Conservation (phyloP, 2,888 invertebrate genomes). For the Chironomus tentans region DNA sequence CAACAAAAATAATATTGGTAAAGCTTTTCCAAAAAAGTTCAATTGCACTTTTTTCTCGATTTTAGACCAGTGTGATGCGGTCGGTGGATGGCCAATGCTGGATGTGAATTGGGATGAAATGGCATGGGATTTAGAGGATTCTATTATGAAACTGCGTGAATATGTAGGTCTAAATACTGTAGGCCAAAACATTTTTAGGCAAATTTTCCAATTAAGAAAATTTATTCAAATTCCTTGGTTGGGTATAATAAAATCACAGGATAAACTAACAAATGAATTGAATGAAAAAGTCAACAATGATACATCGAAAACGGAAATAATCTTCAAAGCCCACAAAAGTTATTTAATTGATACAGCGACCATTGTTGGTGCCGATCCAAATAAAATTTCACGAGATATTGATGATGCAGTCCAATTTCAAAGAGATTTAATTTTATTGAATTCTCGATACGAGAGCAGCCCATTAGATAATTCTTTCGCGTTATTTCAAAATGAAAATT, state of each 20-base stretch:
- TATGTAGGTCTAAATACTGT: not conserved
- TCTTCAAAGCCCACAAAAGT: not conserved
- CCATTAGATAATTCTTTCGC: not conserved
- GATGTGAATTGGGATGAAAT: not conserved
- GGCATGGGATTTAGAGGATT: not conserved
- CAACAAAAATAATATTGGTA: too few species aligned
- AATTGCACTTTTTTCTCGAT: too few species aligned
- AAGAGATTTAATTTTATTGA: not conserved
- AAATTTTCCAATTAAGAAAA: not conserved
- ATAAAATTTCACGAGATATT: not conserved
- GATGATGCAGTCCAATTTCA: not conserved
- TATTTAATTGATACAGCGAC: not conserved
- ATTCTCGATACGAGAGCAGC: not conserved
- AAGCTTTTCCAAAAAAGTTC: too few species aligned
- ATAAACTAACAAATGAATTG: not conserved
- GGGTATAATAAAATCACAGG: not conserved
- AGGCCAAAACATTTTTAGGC: not conserved
- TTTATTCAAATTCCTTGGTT: not conserved
- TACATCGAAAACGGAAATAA: not conserved
- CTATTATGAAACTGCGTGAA: not conserved
- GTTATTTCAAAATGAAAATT: not conserved
- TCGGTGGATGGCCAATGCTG: not conserved
- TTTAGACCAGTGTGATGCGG: too few species aligned
- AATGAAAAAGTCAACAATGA: not conserved
- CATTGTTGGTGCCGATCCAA: not conserved